Base-by-base conservation (phyloP, 2,113 vertebrate species). In the Cynoglossus semilaevis region DNA sequence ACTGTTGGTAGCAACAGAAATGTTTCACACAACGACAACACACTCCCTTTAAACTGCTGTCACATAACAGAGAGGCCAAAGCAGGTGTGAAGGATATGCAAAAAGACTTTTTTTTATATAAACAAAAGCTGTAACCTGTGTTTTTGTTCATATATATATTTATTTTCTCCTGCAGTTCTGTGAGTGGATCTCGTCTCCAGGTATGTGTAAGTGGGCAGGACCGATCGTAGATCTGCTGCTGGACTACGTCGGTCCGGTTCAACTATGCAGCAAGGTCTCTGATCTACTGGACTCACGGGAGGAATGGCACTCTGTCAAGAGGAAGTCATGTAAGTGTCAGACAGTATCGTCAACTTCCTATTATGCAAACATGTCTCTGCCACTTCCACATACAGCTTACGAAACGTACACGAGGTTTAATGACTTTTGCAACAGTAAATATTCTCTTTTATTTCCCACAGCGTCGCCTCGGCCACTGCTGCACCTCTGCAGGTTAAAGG, bases 191-290 rank as follows among this genome's bases (percentile, higher is more conserved):
- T 94, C 93, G 0, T 80, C 93, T n/a, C 82, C 92, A 0, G 86
- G 90, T 54, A 89, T 94, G 63, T 91, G 87, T 78, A 85, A 92
- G 67, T 92, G 92, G 91, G 94, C 94, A 0, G 95, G 94, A n/a
- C 94, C 94, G 0, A 86, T 98, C 66, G 82, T 98, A 0, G 94
- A 94, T n/a, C 63, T 98, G 74, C 92, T 99, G 16, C 88, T 99
- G 82, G 95, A 99, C 83, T 94, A 96, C 0, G 94, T 96, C 36
- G 94, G 92, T 40, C 94, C 94, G 0, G 94, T 96, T 69, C 91
- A 89, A 55, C 90, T 97, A 38, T 99, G 97, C 79, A 91, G 91
- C 3, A 87, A 88, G 29, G 85, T 98, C 47, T 92, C 89, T 56
- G 93, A 95, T 14, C 91, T 94, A 6, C 91, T 99, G 14, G 92